Conservation (phyloP, 2,888 invertebrate species). For the Idaea biselata region DNA sequence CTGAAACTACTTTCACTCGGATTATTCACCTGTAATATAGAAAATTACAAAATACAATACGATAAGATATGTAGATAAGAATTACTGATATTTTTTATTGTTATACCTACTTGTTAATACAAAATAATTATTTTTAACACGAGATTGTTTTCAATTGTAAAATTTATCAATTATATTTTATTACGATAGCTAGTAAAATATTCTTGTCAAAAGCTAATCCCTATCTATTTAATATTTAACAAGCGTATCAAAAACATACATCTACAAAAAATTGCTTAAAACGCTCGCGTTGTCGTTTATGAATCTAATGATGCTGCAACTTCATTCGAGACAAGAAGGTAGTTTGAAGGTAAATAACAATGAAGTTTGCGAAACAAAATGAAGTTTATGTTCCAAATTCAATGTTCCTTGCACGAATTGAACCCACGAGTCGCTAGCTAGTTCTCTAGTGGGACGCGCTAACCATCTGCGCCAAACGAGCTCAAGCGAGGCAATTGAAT, state of each 20-base stretch:
- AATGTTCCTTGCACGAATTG: too few species aligned
- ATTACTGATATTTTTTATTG: background rate
- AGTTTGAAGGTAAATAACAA: too few species aligned
- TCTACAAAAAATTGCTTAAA: too few species aligned
- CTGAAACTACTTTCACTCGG: background rate
- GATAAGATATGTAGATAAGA: conserved; percentile 6
- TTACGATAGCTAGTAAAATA: conserved; percentile 18
- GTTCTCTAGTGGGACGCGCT: too few species aligned
- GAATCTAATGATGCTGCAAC: too few species aligned
- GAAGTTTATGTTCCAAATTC: too few species aligned
- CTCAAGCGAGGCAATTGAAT: too few species aligned
- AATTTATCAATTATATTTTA: conserved; percentile 10
- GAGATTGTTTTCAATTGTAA: background rate
- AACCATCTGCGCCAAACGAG: too few species aligned
- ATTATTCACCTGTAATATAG: conserved; percentile 4
- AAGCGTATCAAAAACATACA: background rate
- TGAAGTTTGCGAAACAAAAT: too few species aligned
- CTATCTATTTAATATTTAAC: background rate
- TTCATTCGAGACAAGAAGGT: too few species aligned
- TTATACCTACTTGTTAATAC: background rate
- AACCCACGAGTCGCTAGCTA: too few species aligned
- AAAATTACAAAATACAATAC: conserved; percentile 1
- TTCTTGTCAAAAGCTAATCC: conserved; percentile 4
- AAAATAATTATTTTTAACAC: background rate
- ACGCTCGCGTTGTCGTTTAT: too few species aligned